Percentiles rank a stretch among this genome's conserved stretches.
Conservation (phyloP, 2,113 vertebrate species). For the Ia io region DNA sequence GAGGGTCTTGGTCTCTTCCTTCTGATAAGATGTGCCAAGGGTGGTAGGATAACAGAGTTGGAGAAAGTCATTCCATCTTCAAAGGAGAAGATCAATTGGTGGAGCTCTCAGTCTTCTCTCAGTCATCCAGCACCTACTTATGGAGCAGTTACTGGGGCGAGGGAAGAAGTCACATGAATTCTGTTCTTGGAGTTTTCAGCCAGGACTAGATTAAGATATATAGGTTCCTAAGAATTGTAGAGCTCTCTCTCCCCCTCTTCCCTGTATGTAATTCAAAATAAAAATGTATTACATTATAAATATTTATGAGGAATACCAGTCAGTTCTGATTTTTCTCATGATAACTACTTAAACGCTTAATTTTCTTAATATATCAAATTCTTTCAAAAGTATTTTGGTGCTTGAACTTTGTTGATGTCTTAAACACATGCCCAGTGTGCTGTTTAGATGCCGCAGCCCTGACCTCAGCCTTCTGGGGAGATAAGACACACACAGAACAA, state of each 20-base stretch:
- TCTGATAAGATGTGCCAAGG: not conserved
- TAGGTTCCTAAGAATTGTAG: not conserved
- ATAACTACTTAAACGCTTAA: constrained; percentile 5
- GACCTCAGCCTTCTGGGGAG: not conserved
- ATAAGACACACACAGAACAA: not conserved
- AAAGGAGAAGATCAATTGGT: not conserved
- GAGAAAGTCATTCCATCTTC: not conserved
- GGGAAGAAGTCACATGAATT: not conserved
- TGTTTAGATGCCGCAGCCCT: not conserved
- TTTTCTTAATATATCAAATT: not conserved
- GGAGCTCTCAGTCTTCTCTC: not conserved
- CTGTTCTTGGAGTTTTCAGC: not conserved
- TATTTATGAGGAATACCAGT: constrained; percentile 34
- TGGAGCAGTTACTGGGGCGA: not conserved
- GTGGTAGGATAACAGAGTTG: not conserved
- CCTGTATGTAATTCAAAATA: constrained; percentile 29
- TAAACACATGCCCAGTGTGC: not conserved
- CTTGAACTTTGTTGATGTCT: not conserved
- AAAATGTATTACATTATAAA: constrained; percentile 31
- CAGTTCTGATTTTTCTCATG: constrained; percentile 32
- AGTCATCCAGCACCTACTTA: not conserved
- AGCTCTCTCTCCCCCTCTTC: not conserved
- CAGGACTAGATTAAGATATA: not conserved
- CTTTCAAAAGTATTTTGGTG: not conserved
- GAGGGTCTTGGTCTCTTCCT: not conserved